These are phyloP conservation scores for Chymomyza procnemis DNA, from an alignment of 2,888 invertebrate genomes.

Conservation along the genomic window DNA sequence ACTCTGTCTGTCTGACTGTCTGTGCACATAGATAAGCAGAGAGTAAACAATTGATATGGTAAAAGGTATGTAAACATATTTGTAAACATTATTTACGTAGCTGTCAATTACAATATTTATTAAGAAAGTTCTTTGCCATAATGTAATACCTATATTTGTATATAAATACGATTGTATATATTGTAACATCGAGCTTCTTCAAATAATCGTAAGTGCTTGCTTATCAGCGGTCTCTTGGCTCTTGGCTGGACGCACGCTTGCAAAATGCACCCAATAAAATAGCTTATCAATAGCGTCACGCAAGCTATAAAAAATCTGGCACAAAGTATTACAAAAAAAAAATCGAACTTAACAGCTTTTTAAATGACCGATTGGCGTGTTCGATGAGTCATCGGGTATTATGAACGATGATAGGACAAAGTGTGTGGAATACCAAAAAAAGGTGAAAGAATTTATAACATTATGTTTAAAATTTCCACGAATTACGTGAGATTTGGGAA, in stretches of 20 bases:
- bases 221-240: background rate
- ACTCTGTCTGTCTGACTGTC: background rate
- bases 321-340: constrained; percentile 18
- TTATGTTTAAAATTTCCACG: no score
- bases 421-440: no score
- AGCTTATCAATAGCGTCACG: constrained; percentile 59
- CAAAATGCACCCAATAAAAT: background rate
- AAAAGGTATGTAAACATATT: constrained; percentile 26
- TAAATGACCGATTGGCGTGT: constrained; percentile 28
- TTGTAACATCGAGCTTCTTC: background rate
- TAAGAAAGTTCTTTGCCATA: background rate
- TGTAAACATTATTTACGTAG: constrained; percentile 65
- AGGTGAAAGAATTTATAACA: no score
- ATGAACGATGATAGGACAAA: no score
- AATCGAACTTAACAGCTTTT: constrained; percentile 13
- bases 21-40: background rate
- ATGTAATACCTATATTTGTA: constrained; percentile 10
- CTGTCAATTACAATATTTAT: constrained; percentile 54
- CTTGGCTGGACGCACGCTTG: background rate
- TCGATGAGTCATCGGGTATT: constrained; percentile 40
- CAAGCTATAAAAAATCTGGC: constrained; percentile 20
- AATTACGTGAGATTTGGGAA: no score
- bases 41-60: background rate
- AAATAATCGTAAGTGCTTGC: background rate
- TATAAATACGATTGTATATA: background rate